Evolutionary conservation across 2,113 vertebrate genomes (phyloP), one percentile per base, ranked within the genome.

Genomic region (Leiothrix lutea): DNA sequence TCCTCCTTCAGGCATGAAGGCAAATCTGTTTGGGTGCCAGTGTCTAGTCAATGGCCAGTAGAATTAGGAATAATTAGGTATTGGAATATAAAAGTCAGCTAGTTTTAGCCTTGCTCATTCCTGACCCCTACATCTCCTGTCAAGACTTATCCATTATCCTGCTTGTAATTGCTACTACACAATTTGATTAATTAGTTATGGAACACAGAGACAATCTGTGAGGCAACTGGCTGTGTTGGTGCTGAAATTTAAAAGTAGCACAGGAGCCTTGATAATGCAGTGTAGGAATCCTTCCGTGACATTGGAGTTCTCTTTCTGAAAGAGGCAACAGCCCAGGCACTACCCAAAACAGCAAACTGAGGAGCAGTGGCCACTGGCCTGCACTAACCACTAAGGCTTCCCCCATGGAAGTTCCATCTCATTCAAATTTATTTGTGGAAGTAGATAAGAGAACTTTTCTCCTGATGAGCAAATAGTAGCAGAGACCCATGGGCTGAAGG

Each of bases 371-470:
- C 47, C 48, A 9, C 16, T 35, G 61, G 17, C 14, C 17, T 29
- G 47, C 24, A 20, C 1, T 11, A 25, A 70, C 36, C 21, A 8
- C 0, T 12, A 18, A 42, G 29, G 47, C 9, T 62, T 71, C 45
- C 10, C 31, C 16, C 38, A 25, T 0, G 0, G 9, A 72, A 69
- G 5, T 22, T 84, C 33, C 18, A 22, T 31, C 28, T 40, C 18
- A 29, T 33, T 57, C 14, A 47, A 48, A 26, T 25, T 53, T 35
- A 13, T 36, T 74, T 80, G 47, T 73, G 28, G 47, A 85, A 60
- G 11, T 21, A 78, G 69, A 38, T 18, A 53, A 22, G 19, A 74
- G 10, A 62, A 26, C 13, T 53, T 66, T 86, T 26, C 20, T 86
- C 35, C 25, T 16, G 14, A 2, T 64, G 48, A 56, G 40, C 14